phyloP scores from a whole-genome alignment of 1,140 invertebrate genomes.

The Drosophila bifasciata region DNA sequence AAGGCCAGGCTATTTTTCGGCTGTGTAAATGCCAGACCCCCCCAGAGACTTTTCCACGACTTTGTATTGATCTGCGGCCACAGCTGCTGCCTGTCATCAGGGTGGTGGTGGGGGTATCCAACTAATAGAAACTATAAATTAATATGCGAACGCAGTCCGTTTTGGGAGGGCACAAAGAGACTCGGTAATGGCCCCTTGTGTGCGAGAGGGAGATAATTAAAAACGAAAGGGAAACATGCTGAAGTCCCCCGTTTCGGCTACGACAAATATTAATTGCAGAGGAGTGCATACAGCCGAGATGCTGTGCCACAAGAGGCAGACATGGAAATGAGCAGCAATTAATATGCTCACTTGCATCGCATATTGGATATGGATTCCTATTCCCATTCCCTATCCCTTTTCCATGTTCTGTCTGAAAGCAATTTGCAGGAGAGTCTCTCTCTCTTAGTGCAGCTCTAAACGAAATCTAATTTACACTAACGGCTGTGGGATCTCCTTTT shows the following conservation, averaged over 20 bases:
- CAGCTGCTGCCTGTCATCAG: constrained; percentile 52
- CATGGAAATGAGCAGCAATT: constrained; percentile 77
- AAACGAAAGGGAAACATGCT: constrained; percentile 26
- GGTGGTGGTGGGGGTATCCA: constrained; percentile 6
- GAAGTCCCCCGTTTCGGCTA: constrained; percentile 49
- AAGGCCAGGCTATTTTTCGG: neutral
- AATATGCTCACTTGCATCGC: constrained; percentile 47
- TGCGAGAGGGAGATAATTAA: constrained; percentile 65
- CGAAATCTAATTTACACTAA: constrained; percentile 77
- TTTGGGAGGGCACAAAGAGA: constrained; percentile 11
- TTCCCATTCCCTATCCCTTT: constrained; percentile 1
- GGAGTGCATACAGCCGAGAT: constrained; percentile 44
- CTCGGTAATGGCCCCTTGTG: constrained; percentile 56
- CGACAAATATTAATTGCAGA: constrained; percentile 82
- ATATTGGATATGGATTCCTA: constrained; percentile 36
- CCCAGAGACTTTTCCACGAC: neutral
- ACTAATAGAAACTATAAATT: constrained; percentile 55
- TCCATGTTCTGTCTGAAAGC: constrained; percentile 31
- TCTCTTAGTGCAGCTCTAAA: constrained; percentile 45
- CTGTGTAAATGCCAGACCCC: constrained; percentile 5
- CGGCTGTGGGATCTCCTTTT: constrained; percentile 32
- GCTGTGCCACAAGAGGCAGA: constrained; percentile 25
- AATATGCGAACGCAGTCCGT: constrained; percentile 24
- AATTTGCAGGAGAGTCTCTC: constrained; percentile 46
- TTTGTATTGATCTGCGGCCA: constrained; percentile 7